Evolutionary conservation across 2,113 vertebrate genomes (phyloP).

Genomic region (Riparia riparia): DNA sequence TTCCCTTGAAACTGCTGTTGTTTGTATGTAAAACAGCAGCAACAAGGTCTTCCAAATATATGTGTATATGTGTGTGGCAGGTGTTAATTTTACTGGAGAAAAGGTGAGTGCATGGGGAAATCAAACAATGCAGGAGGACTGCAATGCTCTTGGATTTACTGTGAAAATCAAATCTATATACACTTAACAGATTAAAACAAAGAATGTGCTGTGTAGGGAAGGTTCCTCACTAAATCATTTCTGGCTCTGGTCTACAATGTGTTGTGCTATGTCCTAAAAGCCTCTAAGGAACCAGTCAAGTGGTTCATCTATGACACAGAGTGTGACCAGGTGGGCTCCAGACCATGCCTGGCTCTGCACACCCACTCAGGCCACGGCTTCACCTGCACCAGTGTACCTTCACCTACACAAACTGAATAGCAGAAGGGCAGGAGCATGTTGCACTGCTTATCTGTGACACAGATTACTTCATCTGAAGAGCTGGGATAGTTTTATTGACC

Average conservation of each 20-base stretch:
- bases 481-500: not conserved
- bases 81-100: not conserved
- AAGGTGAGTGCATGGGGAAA: accelerated
- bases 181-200: not conserved
- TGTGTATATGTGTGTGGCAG: not conserved
- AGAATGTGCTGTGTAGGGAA: not conserved
- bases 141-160: not conserved
- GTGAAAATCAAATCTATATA: not conserved
- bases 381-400: not conserved
- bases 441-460: not conserved
- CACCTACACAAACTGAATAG: not conserved
- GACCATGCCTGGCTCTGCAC: not conserved
- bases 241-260: not conserved
- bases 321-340: accelerated
- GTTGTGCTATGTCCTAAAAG: not conserved
- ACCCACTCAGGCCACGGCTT: not conserved
- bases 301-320: not conserved
- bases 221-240: not conserved
- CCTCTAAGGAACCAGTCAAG: not conserved
- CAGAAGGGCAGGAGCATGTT: not conserved
- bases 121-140: not conserved
- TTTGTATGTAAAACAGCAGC: not conserved
- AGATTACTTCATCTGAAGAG: not conserved
- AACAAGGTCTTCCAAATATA: not conserved
- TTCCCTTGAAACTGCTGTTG: not conserved